Evolutionary conservation across 2,888 invertebrate genomes (phyloP).

Genomic region (Ormyrus pomaceus): DNA sequence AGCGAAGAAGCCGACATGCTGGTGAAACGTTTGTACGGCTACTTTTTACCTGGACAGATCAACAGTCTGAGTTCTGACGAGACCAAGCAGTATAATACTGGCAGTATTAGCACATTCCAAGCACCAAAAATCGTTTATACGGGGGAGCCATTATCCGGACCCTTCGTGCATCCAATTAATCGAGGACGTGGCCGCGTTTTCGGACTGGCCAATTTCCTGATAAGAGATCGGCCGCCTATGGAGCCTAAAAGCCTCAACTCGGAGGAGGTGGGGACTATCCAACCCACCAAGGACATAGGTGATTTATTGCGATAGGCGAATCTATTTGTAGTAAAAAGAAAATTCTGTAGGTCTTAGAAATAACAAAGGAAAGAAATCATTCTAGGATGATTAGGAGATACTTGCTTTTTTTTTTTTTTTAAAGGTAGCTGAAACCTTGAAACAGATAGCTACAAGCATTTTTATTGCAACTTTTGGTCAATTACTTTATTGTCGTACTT

Average conservation of each 20-base stretch:
- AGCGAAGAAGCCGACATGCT: not conserved
- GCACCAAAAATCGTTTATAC: slow-evolving; percentile 62
- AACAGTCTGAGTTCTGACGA: slow-evolving; percentile 13
- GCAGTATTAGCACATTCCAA: slow-evolving; percentile 52
- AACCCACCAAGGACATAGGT: not conserved
- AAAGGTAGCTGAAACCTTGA: too few species aligned
- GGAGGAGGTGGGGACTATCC: too few species aligned
- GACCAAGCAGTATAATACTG: not conserved
- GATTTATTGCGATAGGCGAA: not conserved
- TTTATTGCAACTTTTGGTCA: too few species aligned
- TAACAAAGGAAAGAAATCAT: too few species aligned
- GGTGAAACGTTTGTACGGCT: not conserved
- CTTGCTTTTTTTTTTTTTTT: too few species aligned
- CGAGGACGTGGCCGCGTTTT: slow-evolving; percentile 15
- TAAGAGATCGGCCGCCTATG: slow-evolving; percentile 1
- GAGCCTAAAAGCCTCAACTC: slow-evolving; percentile 15
- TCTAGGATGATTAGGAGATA: too few species aligned
- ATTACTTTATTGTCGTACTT: too few species aligned
- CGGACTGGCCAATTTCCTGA: slow-evolving; percentile 18
- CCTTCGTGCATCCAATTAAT: slow-evolving; percentile 47
- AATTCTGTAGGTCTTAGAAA: not conserved
- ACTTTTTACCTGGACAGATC: slow-evolving; percentile 21
- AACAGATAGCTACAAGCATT: too few species aligned
- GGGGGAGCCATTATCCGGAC: slow-evolving; percentile 59
- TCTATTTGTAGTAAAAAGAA: not conserved